Percentiles rank a stretch among this genome's conserved stretches.
Evolutionary conservation across 2,888 invertebrate genomes (phyloP).

Genomic region (Bedellia somnulentella): DNA sequence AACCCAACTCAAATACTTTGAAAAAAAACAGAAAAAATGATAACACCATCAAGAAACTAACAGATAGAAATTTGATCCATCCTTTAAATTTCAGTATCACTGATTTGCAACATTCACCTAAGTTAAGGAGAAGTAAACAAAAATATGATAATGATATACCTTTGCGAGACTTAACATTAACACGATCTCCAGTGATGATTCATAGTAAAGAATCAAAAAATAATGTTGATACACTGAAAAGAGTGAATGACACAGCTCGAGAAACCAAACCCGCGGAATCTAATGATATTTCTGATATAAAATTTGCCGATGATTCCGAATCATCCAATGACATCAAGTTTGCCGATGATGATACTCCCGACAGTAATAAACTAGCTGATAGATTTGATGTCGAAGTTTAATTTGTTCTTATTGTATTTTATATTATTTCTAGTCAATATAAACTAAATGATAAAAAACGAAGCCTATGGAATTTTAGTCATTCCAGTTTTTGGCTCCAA

Average conservation of each 20-base stretch:
- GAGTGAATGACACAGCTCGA: slow-evolving; percentile 66
- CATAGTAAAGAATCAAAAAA: slow-evolving; percentile 21
- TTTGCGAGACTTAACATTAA: slow-evolving; percentile 41
- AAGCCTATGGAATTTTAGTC: too few species aligned
- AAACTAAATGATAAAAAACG: not conserved
- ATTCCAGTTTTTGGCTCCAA: too few species aligned
- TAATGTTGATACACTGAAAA: slow-evolving; percentile 50
- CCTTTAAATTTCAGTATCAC: slow-evolving; percentile 52
- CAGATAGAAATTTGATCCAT: slow-evolving; percentile 46
- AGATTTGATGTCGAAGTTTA: slow-evolving; percentile 39
- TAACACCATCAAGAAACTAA: slow-evolving; percentile 30
- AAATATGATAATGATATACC: slow-evolving; percentile 36
- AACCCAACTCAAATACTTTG: slow-evolving; percentile 41
- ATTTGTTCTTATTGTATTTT: slow-evolving; percentile 8
- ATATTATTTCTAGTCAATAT: not conserved
- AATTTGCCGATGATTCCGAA: slow-evolving; percentile 72
- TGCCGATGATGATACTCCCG: slow-evolving; percentile 43
- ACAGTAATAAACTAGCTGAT: slow-evolving; percentile 42
- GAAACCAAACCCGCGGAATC: slow-evolving; percentile 64
- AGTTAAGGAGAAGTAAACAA: slow-evolving; percentile 27
- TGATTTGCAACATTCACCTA: slow-evolving; percentile 45
- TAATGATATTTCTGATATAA: slow-evolving; percentile 65
- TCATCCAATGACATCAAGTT: slow-evolving; percentile 50
- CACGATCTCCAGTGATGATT: slow-evolving; percentile 26
- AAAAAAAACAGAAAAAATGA: slow-evolving; percentile 30